Percentiles rank a stretch among this genome's conserved stretches.
Conservation (phyloP, 2,888 invertebrate genomes). For the Dasypolia templi region DNA sequence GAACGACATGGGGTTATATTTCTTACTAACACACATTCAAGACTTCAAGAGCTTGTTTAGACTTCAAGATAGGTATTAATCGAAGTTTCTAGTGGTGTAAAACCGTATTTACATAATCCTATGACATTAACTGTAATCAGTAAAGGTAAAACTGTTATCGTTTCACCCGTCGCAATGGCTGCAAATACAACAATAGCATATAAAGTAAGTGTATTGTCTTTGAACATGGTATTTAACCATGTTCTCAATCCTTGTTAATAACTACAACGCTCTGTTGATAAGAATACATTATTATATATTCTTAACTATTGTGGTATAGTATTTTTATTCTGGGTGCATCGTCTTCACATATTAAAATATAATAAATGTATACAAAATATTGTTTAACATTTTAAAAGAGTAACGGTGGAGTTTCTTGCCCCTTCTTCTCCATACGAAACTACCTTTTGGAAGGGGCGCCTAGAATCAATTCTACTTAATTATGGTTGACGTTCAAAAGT, state of each 20-base stretch:
- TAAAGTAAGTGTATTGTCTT: constrained; percentile 60
- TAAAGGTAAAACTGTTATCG: constrained; percentile 23
- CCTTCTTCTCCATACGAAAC: too few species aligned
- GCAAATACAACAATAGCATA: constrained; percentile 40
- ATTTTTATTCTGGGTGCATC: too few species aligned
- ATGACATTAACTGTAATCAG: constrained; percentile 20
- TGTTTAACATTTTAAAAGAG: too few species aligned
- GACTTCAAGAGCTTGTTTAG: neutral
- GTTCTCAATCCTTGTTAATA: constrained; percentile 39
- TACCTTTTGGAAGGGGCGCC: too few species aligned
- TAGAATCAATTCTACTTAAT: too few species aligned
- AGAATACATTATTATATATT: too few species aligned
- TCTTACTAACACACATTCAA: neutral
- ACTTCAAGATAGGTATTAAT: neutral
- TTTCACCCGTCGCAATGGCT: constrained; percentile 26
- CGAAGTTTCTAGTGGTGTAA: constrained; percentile 7
- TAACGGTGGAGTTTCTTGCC: too few species aligned
- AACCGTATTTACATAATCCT: constrained; percentile 11
- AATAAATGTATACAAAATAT: too few species aligned
- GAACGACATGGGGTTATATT: neutral
- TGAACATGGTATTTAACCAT: constrained; percentile 34
- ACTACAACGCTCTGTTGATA: constrained; percentile 28
- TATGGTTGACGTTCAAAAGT: too few species aligned
- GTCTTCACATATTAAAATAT: too few species aligned
- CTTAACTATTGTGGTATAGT: too few species aligned